phyloP scores from a whole-genome alignment of 1,140 invertebrate genomes.

The Pseudomyrmex cubaensis region DNA sequence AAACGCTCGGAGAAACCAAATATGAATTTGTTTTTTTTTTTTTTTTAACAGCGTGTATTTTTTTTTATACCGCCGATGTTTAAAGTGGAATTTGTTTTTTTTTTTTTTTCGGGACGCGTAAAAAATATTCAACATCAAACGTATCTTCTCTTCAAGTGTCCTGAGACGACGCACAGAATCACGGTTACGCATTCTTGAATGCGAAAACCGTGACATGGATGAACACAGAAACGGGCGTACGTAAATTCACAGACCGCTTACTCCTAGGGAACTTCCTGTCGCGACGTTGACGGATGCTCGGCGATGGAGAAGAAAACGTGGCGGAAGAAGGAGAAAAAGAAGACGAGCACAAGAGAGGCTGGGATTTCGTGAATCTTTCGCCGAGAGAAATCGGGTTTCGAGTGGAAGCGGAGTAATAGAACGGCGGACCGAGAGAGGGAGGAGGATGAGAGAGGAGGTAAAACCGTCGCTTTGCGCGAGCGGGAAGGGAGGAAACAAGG shows the following conservation, averaged over 20 bases:
- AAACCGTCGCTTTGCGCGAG: constrained; percentile 26
- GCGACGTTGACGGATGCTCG: constrained; percentile 63
- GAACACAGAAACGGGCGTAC: constrained; percentile 41
- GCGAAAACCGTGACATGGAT: constrained; percentile 51
- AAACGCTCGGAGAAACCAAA: too few relatives aligned
- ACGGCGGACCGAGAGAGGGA: constrained; percentile 43
- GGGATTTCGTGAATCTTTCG: constrained; percentile 64
- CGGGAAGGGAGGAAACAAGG: constrained; percentile 43
- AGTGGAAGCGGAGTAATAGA: constrained; percentile 61
- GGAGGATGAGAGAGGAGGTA: constrained; percentile 24
- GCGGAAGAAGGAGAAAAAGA: constrained; percentile 47
- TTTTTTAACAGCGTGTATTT: background rate
- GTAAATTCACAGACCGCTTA: constrained; percentile 55
- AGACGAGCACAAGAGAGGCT: constrained; percentile 26
- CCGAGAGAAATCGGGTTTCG: constrained; percentile 56
- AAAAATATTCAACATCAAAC: constrained; percentile 44
- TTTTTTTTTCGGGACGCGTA: background rate
- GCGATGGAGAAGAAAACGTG: constrained; percentile 44
- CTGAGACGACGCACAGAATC: background rate
- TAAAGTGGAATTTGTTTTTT: background rate
- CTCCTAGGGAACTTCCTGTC: constrained; percentile 40
- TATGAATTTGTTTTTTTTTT: background rate
- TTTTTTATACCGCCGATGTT: background rate
- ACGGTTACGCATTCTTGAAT: constrained; percentile 52
- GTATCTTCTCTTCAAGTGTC: background rate